Conservation (phyloP, 30 jellyfish, hydroid and myxozoan genomes). For the Pseudorhiza aurosa region DNA sequence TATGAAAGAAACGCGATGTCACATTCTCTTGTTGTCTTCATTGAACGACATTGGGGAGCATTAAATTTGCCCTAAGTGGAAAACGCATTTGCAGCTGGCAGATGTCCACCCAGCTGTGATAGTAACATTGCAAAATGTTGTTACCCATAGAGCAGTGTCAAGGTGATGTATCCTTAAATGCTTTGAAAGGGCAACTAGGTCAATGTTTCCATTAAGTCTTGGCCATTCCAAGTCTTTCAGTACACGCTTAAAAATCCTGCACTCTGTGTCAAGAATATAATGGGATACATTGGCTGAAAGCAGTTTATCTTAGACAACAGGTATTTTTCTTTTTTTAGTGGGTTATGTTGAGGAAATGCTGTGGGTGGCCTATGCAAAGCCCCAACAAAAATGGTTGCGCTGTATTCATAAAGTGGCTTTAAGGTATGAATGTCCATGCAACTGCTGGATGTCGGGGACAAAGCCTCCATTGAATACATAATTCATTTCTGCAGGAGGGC, state of each 20-base stretch:
- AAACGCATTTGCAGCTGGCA: slow-evolving; percentile 31
- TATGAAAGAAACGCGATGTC: neutral
- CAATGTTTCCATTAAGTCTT: slow-evolving; percentile 19
- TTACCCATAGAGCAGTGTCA: neutral
- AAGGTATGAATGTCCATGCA: slow-evolving; percentile 5
- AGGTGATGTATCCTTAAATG: slow-evolving; percentile 23
- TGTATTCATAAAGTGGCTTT: slow-evolving; percentile 24
- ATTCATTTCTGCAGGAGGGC: too few species aligned
- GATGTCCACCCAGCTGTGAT: slow-evolving; percentile 52
- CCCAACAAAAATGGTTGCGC: too few species aligned
- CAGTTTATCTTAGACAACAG: slow-evolving; percentile 29
- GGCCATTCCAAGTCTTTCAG: slow-evolving; percentile 48
- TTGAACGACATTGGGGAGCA: slow-evolving; percentile 40
- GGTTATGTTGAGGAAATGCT: too few species aligned
- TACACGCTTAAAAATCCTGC: slow-evolving; percentile 32
- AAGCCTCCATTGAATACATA: slow-evolving; percentile 45
- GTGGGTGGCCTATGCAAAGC: too few species aligned
- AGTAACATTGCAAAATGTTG: slow-evolving; percentile 19
- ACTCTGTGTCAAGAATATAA: slow-evolving; percentile 16
- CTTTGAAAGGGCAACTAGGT: slow-evolving; percentile 27
- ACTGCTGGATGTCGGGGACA: slow-evolving; percentile 27
- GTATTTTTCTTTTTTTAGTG: too few species aligned
- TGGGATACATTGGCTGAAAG: slow-evolving; percentile 30
- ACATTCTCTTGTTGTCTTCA: too few species aligned
- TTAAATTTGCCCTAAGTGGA: slow-evolving; percentile 11